Base-by-base conservation (phyloP, 2,888 invertebrate genomes). In the Steinernema scapterisci region DNA sequence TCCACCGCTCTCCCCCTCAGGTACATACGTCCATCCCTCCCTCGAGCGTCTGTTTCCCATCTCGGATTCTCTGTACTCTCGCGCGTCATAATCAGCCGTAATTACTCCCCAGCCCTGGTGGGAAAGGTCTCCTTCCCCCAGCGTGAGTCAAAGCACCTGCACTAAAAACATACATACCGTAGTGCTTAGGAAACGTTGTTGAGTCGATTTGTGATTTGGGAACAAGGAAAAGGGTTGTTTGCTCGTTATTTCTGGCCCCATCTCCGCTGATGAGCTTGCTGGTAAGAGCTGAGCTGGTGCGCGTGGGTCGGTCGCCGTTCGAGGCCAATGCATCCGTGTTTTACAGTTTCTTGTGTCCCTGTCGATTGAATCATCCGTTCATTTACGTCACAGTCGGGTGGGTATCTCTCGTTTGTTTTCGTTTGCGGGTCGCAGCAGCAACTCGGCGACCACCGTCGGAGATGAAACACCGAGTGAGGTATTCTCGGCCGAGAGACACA, bases 101-200 rank as follows among this genome's bases (percentile, higher is more conserved):
- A 63, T 31, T 63, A 25, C 63, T 27, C 11, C 7, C 16, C 31
- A 13, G 31, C 27, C 63, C 11, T 13, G 27, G 31, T 63, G 63
- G 27, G 63, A n/a, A 63, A 63, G 31, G 63, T 63, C 31, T 63
- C n/a, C n/a, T 54, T 54, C 54, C 5, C 6, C 25, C 2, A 38
- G 25, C 16, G 7, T 63, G 63, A 63, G 5, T 63, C 63, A 63
- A 52, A 52, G 31, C 25, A 16, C 31, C 25, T 63, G 63, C n/a
- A 63, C 63, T 63, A 63, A 63, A 63, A 63, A 63, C 63, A 63
- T n/a, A 31, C 63, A 27, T 63, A 63, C 63, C 63, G 63, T 63
- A 63, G 38, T 63, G 3, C 52, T 52, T 23, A 21, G 11, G 7
- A 21, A 52, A 52, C 52, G 6, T 11, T 23, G 11, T 13, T 3